Conservation (phyloP, 30 jellyfish, hydroid and myxozoan species). For the Cassiopea xamachana region DNA sequence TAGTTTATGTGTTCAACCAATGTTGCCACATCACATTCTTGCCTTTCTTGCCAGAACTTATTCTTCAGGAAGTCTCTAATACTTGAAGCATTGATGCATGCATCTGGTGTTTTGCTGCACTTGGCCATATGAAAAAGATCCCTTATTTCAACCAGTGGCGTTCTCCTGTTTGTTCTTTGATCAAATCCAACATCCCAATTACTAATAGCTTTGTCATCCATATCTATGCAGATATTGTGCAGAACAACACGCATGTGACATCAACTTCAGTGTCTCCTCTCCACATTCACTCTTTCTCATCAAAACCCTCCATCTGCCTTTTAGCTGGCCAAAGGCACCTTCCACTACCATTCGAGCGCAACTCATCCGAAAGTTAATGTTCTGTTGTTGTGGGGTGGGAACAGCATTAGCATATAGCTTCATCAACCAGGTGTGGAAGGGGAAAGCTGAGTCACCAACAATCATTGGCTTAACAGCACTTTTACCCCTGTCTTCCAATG, state of each 20-base stretch:
- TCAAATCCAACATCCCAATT: constrained; percentile 11
- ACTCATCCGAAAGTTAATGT: constrained; percentile 25
- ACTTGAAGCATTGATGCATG: not conserved
- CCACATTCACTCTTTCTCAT: constrained; percentile 30
- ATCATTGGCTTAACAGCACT: not conserved
- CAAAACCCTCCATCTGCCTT: constrained; percentile 54
- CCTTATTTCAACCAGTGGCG: constrained; percentile 3
- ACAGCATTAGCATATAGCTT: constrained; percentile 42
- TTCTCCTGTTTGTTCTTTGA: not conserved
- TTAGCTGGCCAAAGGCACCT: constrained; percentile 41
- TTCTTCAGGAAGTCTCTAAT: constrained; percentile 18
- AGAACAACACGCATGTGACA: constrained; percentile 48
- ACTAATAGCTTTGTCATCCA: not conserved
- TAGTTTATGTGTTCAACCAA: no score
- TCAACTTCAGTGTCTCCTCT: constrained; percentile 14
- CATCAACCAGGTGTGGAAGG: constrained; percentile 16
- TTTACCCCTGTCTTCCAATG: not conserved
- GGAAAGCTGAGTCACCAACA: constrained; percentile 59
- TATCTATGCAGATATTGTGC: constrained; percentile 61
- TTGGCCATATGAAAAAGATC: constrained; percentile 10
- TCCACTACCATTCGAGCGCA: constrained; percentile 63
- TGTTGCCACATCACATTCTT: not conserved
- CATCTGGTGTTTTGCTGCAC: constrained; percentile 1
- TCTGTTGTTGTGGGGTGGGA: constrained; percentile 8
- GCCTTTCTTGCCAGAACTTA: constrained; percentile 33